phyloP scores from a whole-genome alignment of 2,113 vertebrate genomes.

The Clarias batrachus region DNA sequence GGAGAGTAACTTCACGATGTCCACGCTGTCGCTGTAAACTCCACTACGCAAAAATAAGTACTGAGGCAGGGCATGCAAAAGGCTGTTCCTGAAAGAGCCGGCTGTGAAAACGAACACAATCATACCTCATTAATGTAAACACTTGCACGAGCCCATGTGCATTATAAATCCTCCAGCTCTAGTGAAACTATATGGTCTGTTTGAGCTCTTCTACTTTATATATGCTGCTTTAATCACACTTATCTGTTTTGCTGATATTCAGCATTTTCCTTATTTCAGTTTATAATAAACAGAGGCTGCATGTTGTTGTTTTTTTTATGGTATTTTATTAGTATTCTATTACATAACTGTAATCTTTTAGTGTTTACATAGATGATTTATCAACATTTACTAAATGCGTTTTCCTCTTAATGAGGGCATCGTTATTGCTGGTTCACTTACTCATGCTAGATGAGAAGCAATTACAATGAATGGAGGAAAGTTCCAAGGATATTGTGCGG shows the following conservation, averaged over 20 bases:
- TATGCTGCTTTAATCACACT: slow-evolving; percentile 14
- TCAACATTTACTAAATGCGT: background rate
- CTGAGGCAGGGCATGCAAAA: background rate
- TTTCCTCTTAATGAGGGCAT: background rate
- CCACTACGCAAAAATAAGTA: background rate
- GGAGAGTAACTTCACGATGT: background rate
- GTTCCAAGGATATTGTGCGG: background rate
- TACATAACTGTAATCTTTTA: slow-evolving; percentile 6
- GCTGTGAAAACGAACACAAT: slow-evolving; percentile 1
- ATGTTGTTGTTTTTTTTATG: background rate
- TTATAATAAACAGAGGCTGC: background rate
- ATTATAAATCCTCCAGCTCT: background rate
- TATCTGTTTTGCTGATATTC: slow-evolving; percentile 6
- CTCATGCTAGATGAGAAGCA: background rate
- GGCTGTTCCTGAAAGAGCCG: background rate
- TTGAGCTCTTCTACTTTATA: background rate
- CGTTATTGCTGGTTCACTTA: slow-evolving; percentile 14
- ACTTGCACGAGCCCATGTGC: background rate
- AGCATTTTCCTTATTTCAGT: background rate
- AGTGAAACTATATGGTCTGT: background rate
- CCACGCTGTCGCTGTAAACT: background rate
- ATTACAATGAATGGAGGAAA: background rate
- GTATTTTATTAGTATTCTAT: background rate
- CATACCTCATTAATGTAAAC: slow-evolving; percentile 5
- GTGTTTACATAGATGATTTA: slow-evolving; percentile 11